Evolutionary conservation across 2,888 invertebrate species (phyloP).

Genomic region (Agrochola litura): DNA sequence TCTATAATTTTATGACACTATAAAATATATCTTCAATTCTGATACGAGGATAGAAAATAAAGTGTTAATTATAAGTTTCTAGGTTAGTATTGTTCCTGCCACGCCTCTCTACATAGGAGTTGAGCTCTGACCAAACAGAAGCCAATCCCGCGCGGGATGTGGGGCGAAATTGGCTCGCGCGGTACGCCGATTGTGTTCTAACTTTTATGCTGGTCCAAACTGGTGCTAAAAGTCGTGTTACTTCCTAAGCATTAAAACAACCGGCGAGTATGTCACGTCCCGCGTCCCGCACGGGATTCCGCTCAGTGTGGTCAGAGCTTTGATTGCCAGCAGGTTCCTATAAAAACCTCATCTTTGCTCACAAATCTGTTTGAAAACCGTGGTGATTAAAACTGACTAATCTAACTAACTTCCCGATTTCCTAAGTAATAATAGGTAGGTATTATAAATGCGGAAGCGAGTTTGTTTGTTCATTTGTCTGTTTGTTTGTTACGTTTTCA

Average conservation of each 20-base stretch:
- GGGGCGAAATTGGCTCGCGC: not conserved
- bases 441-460: too few relatives aligned
- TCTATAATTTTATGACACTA: constrained; percentile 24
- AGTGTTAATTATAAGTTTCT: constrained; percentile 9
- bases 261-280: not conserved
- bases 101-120: not conserved
- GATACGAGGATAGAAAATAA: constrained; percentile 20
- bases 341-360: not conserved
- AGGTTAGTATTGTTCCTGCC: constrained; percentile 1
- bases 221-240: not conserved
- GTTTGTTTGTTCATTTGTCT: too few relatives aligned
- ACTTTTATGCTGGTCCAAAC: not conserved
- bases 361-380: not conserved
- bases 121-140: not conserved
- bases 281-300: not conserved
- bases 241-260: not conserved
- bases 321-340: not conserved
- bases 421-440: too few relatives aligned
- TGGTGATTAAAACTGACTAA: not conserved
- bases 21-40: constrained; percentile 13
- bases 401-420: too few relatives aligned
- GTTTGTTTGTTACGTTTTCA: too few relatives aligned
- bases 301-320: not conserved
- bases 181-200: not conserved
- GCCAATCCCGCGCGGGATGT: not conserved